Evolutionary conservation across 2,888 invertebrate genomes (phyloP).

Genomic region (Imbricaverruca yamaguchii): DNA sequence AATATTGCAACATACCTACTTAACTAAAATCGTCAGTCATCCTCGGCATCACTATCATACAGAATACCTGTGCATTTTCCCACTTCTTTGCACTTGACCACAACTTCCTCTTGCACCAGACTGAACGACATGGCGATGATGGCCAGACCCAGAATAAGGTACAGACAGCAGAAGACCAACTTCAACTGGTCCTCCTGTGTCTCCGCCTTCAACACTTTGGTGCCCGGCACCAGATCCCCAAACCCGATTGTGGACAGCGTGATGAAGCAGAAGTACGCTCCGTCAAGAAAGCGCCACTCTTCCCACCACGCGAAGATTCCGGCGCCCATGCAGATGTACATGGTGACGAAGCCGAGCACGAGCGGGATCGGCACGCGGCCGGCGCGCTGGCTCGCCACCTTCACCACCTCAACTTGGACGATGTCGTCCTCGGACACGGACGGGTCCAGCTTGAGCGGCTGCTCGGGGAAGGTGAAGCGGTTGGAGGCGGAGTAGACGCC

Average conservation of each 20-base stretch:
- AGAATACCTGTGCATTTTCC: conserved; percentile 61
- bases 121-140: conserved; percentile 78
- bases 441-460: neutral
- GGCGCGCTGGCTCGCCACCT: conserved; percentile 20
- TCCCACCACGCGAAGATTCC: conserved; percentile 70
- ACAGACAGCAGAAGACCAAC: conserved; percentile 69
- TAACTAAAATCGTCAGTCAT: neutral
- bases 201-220: conserved; percentile 40
- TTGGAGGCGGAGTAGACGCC: conserved; percentile 2
- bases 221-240: conserved; percentile 64
- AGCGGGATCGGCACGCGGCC: conserved; percentile 53
- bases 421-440: neutral
- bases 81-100: conserved; percentile 61
- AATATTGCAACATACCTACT: neutral
- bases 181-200: conserved; percentile 55
- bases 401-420: conserved; percentile 7
- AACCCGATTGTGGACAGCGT: conserved; percentile 75
- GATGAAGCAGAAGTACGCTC: conserved; percentile 76
- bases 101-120: conserved; percentile 70
- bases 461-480: conserved; percentile 13
- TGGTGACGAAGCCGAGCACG: conserved; percentile 58
- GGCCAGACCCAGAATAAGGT: conserved; percentile 67
- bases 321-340: conserved; percentile 68
- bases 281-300: conserved; percentile 70
- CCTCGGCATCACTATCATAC: conserved; percentile 42